Evolutionary conservation across 1,140 invertebrate species (phyloP).

Genomic region (Saccostrea cuccullata): DNA sequence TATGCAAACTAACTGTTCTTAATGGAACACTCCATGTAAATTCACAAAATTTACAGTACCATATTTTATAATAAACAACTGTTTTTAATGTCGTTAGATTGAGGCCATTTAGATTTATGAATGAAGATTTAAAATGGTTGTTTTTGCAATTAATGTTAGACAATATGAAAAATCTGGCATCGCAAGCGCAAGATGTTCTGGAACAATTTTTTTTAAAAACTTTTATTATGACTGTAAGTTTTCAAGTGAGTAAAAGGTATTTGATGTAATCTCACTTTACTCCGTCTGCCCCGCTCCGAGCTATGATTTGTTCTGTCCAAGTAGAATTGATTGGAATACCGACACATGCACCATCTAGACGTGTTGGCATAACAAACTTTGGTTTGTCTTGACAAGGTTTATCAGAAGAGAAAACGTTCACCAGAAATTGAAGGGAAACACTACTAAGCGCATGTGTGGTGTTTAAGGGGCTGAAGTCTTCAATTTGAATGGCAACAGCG

Average conservation of each 20-base stretch:
- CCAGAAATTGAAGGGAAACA: constrained; percentile 44
- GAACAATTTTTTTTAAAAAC: too few species aligned
- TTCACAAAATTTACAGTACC: too few species aligned
- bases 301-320: background rate
- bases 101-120: too few species aligned
- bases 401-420: constrained; percentile 18
- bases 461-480: constrained; percentile 9
- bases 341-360: constrained; percentile 20
- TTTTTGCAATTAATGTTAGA: too few species aligned
- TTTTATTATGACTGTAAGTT: too few species aligned
- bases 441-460: constrained; percentile 25
- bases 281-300: background rate
- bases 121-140: too few species aligned
- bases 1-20: too few species aligned
- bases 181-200: too few species aligned
- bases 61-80: too few species aligned
- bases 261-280: background rate
- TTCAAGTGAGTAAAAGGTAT: background rate
- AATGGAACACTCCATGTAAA: too few species aligned
- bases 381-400: constrained; percentile 1
- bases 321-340: constrained; percentile 26
- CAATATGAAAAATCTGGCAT: too few species aligned
- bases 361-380: constrained; percentile 34
- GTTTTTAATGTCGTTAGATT: too few species aligned
- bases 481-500: constrained; percentile 42